phyloP scores from a whole-genome alignment of 1,140 invertebrate genomes.

The Panagrolaimus sp. region DNA sequence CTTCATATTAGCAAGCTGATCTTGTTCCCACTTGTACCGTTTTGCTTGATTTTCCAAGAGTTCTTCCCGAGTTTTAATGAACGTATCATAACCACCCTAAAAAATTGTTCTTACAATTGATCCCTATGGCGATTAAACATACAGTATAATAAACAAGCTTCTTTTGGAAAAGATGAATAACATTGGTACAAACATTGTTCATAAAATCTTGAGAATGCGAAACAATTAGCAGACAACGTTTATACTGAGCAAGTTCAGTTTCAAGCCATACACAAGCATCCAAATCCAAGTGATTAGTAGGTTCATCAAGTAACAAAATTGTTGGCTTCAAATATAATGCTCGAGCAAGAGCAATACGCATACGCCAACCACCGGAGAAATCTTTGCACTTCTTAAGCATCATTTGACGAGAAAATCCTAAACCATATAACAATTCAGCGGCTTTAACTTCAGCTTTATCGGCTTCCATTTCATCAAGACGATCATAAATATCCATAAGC shows the following conservation, averaged over 20 bases:
- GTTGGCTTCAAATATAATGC: constrained; percentile 64
- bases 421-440: constrained; percentile 86
- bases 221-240: constrained; percentile 92
- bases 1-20: constrained; percentile 98
- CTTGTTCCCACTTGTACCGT: constrained; percentile 98
- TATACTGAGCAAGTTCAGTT: constrained; percentile 90
- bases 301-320: constrained; percentile 65
- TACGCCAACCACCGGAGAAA: constrained; percentile 78
- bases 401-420: constrained; percentile 92
- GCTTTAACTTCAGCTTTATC: constrained; percentile 89
- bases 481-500: constrained; percentile 92
- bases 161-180: constrained; percentile 88
- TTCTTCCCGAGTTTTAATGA: constrained; percentile 83
- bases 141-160: constrained; percentile 87
- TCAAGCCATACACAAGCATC: constrained; percentile 99
- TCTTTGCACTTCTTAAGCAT: constrained; percentile 80
- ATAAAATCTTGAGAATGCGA: constrained; percentile 99
- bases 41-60: constrained; percentile 96
- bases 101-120: constrained; percentile 28
- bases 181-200: constrained; percentile 98
- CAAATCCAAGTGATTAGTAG: constrained; percentile 71
- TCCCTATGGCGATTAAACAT: constrained; percentile 61
- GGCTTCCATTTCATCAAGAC: constrained; percentile 89
- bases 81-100: constrained; percentile 86
- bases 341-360: constrained; percentile 93